Evolutionary conservation across 2,888 invertebrate species (phyloP), one percentile per base, ranked within the genome.

Genomic region (Horisme vitalbata): DNA sequence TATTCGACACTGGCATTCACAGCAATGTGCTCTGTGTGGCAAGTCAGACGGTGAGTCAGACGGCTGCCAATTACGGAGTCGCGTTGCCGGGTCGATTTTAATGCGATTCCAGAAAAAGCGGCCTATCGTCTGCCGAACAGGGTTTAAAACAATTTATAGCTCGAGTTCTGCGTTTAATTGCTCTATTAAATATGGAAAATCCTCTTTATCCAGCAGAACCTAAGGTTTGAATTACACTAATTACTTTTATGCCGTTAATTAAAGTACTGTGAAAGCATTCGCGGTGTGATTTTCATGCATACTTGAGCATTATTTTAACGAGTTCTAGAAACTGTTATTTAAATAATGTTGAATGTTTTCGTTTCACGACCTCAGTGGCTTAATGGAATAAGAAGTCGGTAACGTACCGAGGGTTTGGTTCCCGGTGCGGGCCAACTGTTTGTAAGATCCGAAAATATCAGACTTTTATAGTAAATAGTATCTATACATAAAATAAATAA

Each of bases 1-100:
- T 52, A 53, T 52, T 51, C 46, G 45, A 55, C 26, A 23, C 23
- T 27, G 57, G 37, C 58, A 55, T 55, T 58, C 51, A 49, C 48
- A 47, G 41, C 38, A 48, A 34, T 52, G 49, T 52, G 49, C 27
- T 34, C 43, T 7, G 50, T 32, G 45, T 45, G 21, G 44, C 45
- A 44, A 43, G 36, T 32, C 45, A 4, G 24, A 8, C 49, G 13
- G 41, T 58, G 57, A 58, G 21, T 55, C 57, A 57, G 45, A 13
- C 34, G 26, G 27, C 34, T 33, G 5, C 41, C 53, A 47, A 53
- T 45, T 55, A 49, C 26, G 21, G 48, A 41, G 14, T 21, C 36
- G 27, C 21, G 41, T 41, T 21, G 35, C 21, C 15, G 33, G 10
- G 10, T 20, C 15, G 39, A 20, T 34, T 33, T 32, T 23, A 33